Conservation (phyloP, 2,113 vertebrate genomes). For the Fulmarus glacialis region DNA sequence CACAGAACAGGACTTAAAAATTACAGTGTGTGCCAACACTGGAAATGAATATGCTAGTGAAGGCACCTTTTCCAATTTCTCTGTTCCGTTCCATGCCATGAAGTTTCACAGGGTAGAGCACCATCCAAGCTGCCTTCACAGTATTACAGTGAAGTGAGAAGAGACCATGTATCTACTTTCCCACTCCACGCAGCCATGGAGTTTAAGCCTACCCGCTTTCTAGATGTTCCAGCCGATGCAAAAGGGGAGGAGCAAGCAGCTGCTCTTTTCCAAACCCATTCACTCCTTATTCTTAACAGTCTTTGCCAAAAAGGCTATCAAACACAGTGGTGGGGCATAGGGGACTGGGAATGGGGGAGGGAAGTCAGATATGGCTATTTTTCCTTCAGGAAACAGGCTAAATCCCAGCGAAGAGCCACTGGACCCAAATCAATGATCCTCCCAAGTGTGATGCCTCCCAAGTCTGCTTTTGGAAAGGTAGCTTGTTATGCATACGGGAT, state of each 20-base stretch:
- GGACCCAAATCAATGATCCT: background rate
- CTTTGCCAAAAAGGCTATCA: background rate
- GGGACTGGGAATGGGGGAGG: background rate
- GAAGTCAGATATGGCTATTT: background rate
- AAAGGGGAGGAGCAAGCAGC: background rate
- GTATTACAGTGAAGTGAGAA: background rate
- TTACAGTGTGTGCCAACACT: background rate
- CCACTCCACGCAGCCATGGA: background rate
- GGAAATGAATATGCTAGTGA: background rate
- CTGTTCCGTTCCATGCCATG: background rate
- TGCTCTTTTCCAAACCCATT: background rate
- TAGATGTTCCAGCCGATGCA: background rate
- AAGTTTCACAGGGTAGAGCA: background rate
- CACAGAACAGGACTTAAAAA: background rate
- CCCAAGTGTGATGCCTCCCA: background rate
- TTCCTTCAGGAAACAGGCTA: background rate
- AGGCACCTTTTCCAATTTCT: background rate
- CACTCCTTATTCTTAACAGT: background rate
- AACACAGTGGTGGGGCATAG: background rate
- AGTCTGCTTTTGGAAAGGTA: slow-evolving; percentile 36
- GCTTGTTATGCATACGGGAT: slow-evolving; percentile 46
- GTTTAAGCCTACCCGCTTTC: background rate
- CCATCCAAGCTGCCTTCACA: background rate
- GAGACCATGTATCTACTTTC: fast-evolving
- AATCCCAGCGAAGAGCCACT: background rate